Evolutionary conservation across 2,113 vertebrate genomes (phyloP).

Genomic region (Eurystomus gularis): DNA sequence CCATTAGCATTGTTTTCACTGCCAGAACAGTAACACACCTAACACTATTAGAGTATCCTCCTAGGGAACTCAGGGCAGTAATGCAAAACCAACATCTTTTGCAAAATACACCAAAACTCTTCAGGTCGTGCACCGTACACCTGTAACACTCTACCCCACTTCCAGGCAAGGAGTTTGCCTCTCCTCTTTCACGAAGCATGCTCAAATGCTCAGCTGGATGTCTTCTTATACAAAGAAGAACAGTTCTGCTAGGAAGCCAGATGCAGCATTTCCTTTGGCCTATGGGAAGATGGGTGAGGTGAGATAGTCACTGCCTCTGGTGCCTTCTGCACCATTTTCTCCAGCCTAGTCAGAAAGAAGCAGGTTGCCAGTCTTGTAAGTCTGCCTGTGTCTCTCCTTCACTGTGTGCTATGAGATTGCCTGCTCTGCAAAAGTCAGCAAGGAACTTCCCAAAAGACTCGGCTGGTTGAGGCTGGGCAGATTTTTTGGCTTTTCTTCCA

Average conservation of each 20-base stretch:
- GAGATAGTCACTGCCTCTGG: background rate
- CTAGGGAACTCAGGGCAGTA: background rate
- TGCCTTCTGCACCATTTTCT: background rate
- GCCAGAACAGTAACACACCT: background rate
- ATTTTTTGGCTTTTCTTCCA: background rate
- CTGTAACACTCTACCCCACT: background rate
- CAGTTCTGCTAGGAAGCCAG: background rate
- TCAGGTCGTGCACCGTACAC: background rate
- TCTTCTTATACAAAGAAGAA: background rate
- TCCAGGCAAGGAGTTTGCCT: background rate
- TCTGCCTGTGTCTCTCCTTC: background rate
- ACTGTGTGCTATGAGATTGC: accelerated
- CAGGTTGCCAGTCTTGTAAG: background rate
- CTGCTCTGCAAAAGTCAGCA: background rate
- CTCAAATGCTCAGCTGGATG: background rate
- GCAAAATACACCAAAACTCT: background rate
- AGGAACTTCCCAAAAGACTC: background rate
- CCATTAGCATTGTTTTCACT: background rate
- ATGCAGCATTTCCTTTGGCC: background rate
- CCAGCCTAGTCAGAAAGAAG: background rate
- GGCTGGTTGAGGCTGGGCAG: background rate
- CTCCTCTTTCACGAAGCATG: background rate
- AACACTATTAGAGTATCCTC: background rate
- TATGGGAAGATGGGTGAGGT: background rate
- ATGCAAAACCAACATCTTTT: background rate